These are phyloP conservation scores for Drosophila lacteicornis DNA, from an alignment of 1,140 invertebrate genomes.

Conservation along the genomic window DNA sequence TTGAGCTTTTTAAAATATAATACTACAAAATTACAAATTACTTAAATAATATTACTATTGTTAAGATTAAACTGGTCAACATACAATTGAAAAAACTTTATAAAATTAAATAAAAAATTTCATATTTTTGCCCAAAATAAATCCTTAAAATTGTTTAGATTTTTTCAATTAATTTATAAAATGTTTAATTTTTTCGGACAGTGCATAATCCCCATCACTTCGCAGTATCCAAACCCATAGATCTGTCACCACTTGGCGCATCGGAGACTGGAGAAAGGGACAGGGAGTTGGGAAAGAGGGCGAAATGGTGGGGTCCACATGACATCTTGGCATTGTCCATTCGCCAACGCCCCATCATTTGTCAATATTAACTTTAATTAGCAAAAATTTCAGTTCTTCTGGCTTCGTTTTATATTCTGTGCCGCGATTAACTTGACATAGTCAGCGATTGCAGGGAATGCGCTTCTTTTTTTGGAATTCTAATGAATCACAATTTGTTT, in stretches of 20 bases:
- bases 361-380: conserved; percentile 83
- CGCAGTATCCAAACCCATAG: conserved; percentile 53
- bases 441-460: conserved; percentile 28
- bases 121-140: too few species aligned
- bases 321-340: conserved; percentile 69
- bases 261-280: conserved; percentile 27
- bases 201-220: conserved; percentile 14
- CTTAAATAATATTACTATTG: too few species aligned
- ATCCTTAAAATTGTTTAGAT: too few species aligned
- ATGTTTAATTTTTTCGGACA: neutral
- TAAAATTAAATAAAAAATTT: too few species aligned
- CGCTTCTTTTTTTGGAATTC: conserved; percentile 31
- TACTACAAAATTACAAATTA: too few species aligned
- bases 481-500: conserved; percentile 68
- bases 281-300: conserved; percentile 13
- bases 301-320: conserved; percentile 45
- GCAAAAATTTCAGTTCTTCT: conserved; percentile 48
- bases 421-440: conserved; percentile 44
- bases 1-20: too few species aligned
- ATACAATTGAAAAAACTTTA: too few species aligned
- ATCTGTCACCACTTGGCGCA: conserved; percentile 75
- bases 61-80: too few species aligned
- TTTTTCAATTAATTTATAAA: too few species aligned
- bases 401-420: conserved; percentile 14
- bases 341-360: conserved; percentile 72